Base-by-base conservation (phyloP, 2,888 invertebrate genomes). In the Metacarcinus magister region DNA sequence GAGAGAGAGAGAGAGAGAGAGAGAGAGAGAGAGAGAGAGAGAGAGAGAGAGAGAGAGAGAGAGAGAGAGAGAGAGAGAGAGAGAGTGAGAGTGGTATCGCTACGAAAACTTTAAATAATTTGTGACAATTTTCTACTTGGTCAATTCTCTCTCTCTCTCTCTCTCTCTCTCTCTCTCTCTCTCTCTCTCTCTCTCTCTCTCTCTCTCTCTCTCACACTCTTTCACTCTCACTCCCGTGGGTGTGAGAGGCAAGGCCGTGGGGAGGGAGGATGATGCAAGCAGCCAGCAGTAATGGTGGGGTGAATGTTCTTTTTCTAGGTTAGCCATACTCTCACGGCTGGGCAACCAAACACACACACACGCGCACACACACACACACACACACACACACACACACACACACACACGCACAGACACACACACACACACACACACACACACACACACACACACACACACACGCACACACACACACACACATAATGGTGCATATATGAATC, bases 241-340 rank as follows among this genome's bases (percentile, higher is more conserved):
- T 32, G 82, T 28, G 82, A 82, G 82, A 82, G 82, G 32, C 82
- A 82, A 82, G 82, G 82, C 82, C 82, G 82, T 82, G 82, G 93
- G 39, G 67, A 67, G 67, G 67, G 67, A 60, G 60, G 67, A 19
- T 93, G 93, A 93, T 93, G 93, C 93, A 93, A 93, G 93, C 93
- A 93, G 67, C 16, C 16, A 93, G 67, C 32, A 54, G 93, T 93
- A 93, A 93, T 93, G 93, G 93, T 43, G 67, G 93, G 93, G 93
- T 93, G 93, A 93, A 93, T 67, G 93, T 93, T 43, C 93, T 43
- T 67, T 46, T 60, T 67, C 93, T 93, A 67, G 93, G 93, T 93
- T 67, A 67, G 23, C 32, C 82, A 82, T 82, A 39, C 93, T 67
- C 93, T 54, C 60, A 92, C 92, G 48, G 23, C 43, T 46, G n/a